phyloP scores from a whole-genome alignment of 2,113 vertebrate genomes.

The Connochaetes taurinus region DNA sequence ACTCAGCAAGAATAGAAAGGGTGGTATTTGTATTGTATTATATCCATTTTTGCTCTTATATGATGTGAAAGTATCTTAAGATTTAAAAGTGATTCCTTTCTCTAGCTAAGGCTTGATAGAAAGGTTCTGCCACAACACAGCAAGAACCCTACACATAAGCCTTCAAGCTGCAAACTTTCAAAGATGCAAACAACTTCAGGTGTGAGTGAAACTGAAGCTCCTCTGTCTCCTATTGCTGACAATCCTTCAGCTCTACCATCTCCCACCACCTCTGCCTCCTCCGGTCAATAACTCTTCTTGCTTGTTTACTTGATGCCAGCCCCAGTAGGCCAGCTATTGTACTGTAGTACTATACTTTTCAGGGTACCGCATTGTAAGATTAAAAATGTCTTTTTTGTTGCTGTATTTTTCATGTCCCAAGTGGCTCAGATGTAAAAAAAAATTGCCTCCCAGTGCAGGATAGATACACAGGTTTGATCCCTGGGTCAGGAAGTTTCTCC shows the following conservation, averaged over 20 bases:
- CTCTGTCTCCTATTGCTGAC: background rate
- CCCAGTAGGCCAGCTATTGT: background rate
- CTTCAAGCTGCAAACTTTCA: background rate
- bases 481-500: background rate
- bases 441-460: background rate
- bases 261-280: background rate
- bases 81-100: background rate
- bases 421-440: background rate
- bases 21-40: background rate
- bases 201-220: background rate
- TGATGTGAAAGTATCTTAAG: background rate
- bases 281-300: background rate
- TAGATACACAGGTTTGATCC: background rate
- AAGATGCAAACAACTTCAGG: background rate
- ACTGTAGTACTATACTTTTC: background rate
- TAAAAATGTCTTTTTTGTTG: background rate
- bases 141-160: background rate
- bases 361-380: background rate
- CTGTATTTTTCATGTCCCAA: background rate
- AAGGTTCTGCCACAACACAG: accelerated
- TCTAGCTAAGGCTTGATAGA: background rate
- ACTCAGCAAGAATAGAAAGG: background rate
- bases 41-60: background rate
- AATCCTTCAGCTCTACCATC: background rate
- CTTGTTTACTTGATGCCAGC: background rate